phyloP scores from a whole-genome alignment of 2,113 vertebrate genomes.

The Microtus montanus region DNA sequence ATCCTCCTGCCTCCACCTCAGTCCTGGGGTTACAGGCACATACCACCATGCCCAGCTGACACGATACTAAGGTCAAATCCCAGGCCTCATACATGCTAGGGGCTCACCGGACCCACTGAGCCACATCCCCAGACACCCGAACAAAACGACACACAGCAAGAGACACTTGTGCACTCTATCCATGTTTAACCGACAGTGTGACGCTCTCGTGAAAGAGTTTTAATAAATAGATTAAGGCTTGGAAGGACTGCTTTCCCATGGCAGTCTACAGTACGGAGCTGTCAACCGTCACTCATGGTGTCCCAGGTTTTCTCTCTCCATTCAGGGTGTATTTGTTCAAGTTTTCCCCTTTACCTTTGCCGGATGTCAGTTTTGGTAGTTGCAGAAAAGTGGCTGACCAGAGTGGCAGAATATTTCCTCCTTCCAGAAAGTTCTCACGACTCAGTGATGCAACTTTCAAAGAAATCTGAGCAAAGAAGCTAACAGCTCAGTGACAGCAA shows the following conservation, averaged over 20 bases:
- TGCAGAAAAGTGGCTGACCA: background rate
- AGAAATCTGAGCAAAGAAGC: background rate
- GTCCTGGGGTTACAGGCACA: background rate
- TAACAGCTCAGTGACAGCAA: background rate
- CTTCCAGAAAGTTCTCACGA: background rate
- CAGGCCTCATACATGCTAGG: background rate
- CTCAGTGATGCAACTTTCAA: background rate
- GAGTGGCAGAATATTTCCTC: background rate
- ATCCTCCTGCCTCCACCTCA: no score
- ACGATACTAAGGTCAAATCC: background rate
- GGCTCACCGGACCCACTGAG: background rate
- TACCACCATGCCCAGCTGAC: background rate
- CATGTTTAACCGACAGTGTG: background rate
- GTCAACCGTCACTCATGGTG: background rate
- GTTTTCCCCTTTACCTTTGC: slow-evolving; percentile 17
- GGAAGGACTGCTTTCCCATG: background rate
- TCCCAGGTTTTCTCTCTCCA: background rate
- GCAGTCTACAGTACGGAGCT: slow-evolving; percentile 42
- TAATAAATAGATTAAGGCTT: slow-evolving; percentile 76
- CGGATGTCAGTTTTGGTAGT: slow-evolving; percentile 33
- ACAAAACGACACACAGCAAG: background rate
- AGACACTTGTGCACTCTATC: background rate
- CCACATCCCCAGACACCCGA: background rate
- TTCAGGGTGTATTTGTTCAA: slow-evolving; percentile 38
- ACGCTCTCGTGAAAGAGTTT: slow-evolving; percentile 7